Base-by-base conservation (phyloP, 2,888 invertebrate species). In the Pammene fasciana region DNA sequence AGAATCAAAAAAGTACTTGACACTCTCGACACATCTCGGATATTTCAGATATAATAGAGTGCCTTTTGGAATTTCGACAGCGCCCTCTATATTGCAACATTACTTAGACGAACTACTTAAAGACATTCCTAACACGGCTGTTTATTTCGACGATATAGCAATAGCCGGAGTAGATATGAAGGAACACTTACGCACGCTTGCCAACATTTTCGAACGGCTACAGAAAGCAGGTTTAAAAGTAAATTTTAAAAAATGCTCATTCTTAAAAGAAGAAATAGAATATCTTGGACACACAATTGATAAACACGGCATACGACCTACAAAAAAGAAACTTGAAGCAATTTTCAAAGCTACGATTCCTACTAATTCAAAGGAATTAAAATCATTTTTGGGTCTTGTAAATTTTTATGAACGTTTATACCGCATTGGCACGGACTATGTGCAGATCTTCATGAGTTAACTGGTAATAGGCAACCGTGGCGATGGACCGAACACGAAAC, bases 41-140 rank as follows among this genome's bases (percentile, higher is more conserved):
- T 59, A 59, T 26, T 67, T 38, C 38, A 48, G 43, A 4, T 70
- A 72, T 14, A 66, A 70, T 11, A 45, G 71, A 18, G 68, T 66
- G 68, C 71, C 68, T 8, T 71, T 65, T 43, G 71, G 68, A 26
- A 71, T 68, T 10, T 67, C 72, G 5, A 70, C 70, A 38, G 72
- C 71, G 11, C 54, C 61, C 5, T 72, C 70, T 16, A 72, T 73
- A n/a, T 73, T 73, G 45, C 71, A 73, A 43, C 67, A 67, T 41
- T 68, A 65, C 10, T 50, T 73, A 5, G 70, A 72, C 45, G 16
- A 70, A 57, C 48, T 70, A 34, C 38, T 68, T 2, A 46, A 9
- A 14, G 57, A 41, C n/a, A 67, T 70, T 26, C 65, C 72, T 9
- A 70, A 72, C 18, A 55, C 54, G 10, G 71, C 67, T 0, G 62